Evolutionary conservation across 92 coral and sea anemone genomes (phyloP).

Genomic region (Pocillopora meandrina): DNA sequence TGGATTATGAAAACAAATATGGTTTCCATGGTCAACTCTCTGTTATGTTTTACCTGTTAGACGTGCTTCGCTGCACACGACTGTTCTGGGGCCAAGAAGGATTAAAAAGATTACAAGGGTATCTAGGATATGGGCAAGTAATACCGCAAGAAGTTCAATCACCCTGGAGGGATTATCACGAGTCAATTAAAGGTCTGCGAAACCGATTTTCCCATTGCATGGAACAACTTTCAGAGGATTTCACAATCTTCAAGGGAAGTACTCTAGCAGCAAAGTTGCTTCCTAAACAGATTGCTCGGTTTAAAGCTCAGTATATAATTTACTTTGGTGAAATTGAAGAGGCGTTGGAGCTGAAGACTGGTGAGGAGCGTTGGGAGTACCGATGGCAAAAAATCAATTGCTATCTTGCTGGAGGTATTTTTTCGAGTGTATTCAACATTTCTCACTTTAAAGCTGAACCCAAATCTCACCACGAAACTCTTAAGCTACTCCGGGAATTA

Average conservation of each 20-base stretch:
- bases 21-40: constrained; percentile 48
- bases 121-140: constrained; percentile 15
- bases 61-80: constrained; percentile 36
- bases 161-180: constrained; percentile 33
- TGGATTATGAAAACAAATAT: constrained; percentile 17
- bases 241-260: constrained; percentile 35
- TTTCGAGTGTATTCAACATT: constrained; percentile 35
- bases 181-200: constrained; percentile 13
- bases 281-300: constrained; percentile 28
- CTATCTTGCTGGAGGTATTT: constrained; percentile 47
- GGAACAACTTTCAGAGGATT: constrained; percentile 38
- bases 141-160: constrained; percentile 17
- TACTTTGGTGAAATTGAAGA: constrained; percentile 40
- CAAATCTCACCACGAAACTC: not conserved
- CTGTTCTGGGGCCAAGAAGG: constrained; percentile 37
- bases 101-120: constrained; percentile 23
- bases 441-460: not conserved
- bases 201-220: constrained; percentile 33
- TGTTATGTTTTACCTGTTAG: constrained; percentile 45
- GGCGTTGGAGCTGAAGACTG: constrained; percentile 1
- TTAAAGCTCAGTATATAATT: constrained; percentile 19
- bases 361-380: constrained; percentile 44
- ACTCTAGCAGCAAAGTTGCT: constrained; percentile 2
- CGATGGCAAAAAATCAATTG: constrained; percentile 38
- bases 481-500: not conserved